These are phyloP conservation scores for Tapirus indicus DNA, from an alignment of 2,797 vertebrate genomes.

Conservation along the genomic window DNA sequence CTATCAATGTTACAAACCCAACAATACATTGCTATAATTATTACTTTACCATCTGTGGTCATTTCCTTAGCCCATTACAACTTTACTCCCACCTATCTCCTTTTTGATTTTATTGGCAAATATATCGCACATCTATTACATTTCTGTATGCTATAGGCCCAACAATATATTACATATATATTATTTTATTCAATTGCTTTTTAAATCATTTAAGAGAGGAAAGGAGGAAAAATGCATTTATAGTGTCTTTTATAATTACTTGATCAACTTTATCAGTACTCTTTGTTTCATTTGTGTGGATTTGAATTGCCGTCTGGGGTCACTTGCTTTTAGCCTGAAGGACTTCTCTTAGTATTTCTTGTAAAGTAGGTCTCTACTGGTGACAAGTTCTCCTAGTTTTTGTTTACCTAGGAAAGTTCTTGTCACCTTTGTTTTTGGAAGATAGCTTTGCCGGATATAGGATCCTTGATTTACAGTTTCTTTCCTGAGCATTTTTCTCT, in stretches of 20 bases:
- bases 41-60: neutral
- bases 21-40: neutral
- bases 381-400: neutral
- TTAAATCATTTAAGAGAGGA: neutral
- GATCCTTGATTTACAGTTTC: neutral
- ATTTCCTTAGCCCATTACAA: neutral
- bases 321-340: neutral
- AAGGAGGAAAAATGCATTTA: neutral
- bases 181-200: neutral
- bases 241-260: neutral
- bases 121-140: neutral
- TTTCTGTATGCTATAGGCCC: neutral
- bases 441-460: neutral
- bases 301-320: neutral
- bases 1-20: neutral
- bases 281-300: neutral
- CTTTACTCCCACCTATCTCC: neutral
- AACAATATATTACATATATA: neutral
- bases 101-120: neutral
- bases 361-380: neutral
- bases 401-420: neutral
- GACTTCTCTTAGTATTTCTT: neutral
- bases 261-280: neutral
- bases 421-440: neutral
- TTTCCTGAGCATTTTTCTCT: neutral